Percentiles rank a stretch among this genome's conserved stretches.
Evolutionary conservation across 2,113 vertebrate genomes (phyloP).

Genomic region (Pongo abelii): DNA sequence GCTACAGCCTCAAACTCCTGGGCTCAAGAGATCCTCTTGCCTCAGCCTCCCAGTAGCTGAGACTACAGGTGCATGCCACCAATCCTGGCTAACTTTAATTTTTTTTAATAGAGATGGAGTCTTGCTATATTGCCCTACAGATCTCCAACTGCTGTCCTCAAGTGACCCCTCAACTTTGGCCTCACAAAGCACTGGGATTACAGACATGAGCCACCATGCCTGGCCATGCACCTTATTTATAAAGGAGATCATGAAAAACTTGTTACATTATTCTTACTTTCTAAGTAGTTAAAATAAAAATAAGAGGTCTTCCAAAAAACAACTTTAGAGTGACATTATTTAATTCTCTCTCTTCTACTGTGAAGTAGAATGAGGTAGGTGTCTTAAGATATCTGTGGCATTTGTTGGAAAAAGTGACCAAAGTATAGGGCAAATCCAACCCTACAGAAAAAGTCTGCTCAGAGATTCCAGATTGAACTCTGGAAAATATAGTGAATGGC

Average conservation of each 20-base stretch:
- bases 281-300: neutral
- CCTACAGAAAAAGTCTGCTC: neutral
- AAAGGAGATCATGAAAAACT: neutral
- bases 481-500: neutral
- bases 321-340: neutral
- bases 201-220: too few species aligned
- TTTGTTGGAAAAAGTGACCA: neutral
- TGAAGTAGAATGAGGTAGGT: neutral
- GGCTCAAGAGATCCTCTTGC: too few species aligned
- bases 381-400: neutral
- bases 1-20: too few species aligned
- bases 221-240: neutral
- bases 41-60: too few species aligned
- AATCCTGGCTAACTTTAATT: too few species aligned
- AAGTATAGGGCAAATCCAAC: neutral
- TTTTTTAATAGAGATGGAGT: too few species aligned
- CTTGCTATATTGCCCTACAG: too few species aligned
- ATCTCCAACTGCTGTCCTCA: too few species aligned
- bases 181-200: too few species aligned
- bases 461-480: neutral
- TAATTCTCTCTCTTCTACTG: neutral
- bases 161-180: too few species aligned
- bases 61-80: too few species aligned
- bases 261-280: neutral
- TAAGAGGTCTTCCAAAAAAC: neutral